These are phyloP conservation scores for Lithophane socia DNA, from an alignment of 2,888 invertebrate species.

Conservation along the genomic window DNA sequence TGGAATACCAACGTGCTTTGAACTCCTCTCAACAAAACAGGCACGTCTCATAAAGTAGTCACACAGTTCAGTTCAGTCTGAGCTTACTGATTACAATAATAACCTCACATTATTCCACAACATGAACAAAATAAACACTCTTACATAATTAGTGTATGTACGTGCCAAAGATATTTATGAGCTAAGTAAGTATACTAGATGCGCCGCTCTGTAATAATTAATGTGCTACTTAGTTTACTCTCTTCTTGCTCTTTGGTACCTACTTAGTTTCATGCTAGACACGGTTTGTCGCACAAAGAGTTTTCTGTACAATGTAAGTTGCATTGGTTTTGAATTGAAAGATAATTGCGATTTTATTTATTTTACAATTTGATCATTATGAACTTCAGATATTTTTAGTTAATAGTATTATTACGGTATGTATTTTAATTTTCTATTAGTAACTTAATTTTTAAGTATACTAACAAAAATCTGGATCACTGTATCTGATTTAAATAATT, in stretches of 20 bases:
- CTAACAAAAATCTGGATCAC: not conserved
- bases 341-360: not conserved
- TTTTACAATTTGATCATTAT: not conserved
- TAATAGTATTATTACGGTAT: not conserved
- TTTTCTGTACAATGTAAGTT: not conserved
- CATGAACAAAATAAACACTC: slow-evolving; percentile 47
- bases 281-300: not conserved
- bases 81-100: slow-evolving; percentile 26
- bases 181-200: slow-evolving; percentile 18
- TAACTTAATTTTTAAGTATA: not conserved
- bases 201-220: slow-evolving; percentile 24
- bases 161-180: slow-evolving; percentile 43
- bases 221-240: slow-evolving; percentile 12
- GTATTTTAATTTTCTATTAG: not conserved
- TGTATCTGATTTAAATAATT: not conserved
- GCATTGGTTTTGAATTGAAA: not conserved
- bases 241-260: not conserved
- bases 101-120: slow-evolving; percentile 8
- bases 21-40: slow-evolving; percentile 6
- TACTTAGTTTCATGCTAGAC: not conserved
- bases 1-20: not conserved
- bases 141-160: slow-evolving; percentile 46
- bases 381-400: not conserved
- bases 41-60: not conserved
- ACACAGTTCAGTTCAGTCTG: not conserved